These are phyloP conservation scores for Botrylloides violaceus DNA, from an alignment of 23 tunicate species.

Conservation along the genomic window DNA sequence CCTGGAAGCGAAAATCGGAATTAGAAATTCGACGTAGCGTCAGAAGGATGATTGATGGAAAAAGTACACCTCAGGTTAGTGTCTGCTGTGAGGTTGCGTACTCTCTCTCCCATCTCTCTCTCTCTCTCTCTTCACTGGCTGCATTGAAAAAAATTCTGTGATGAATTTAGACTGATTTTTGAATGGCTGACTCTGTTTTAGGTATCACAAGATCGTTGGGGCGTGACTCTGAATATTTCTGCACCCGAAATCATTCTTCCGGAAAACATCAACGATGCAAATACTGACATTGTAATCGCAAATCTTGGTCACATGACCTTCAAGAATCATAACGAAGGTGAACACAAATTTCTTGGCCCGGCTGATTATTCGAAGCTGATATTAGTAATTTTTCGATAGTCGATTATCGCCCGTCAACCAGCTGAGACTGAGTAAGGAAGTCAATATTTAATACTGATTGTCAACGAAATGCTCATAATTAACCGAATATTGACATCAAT, in stretches of 20 bases:
- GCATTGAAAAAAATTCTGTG: too few species aligned
- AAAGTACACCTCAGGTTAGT: conserved; percentile 9
- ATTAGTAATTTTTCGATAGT: not conserved
- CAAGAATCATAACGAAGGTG: conserved; percentile 61
- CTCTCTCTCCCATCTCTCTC: too few species aligned
- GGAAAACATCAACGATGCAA: conserved; percentile 33
- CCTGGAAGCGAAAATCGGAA: conserved; percentile 59
- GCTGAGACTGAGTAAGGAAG: too few species aligned
- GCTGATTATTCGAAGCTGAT: not conserved
- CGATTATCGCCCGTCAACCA: too few species aligned
- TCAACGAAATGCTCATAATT: too few species aligned
- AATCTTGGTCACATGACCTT: conserved; percentile 92
- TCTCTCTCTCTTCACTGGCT: too few species aligned
- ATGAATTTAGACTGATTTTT: too few species aligned
- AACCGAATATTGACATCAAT: too few species aligned
- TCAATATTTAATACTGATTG: too few species aligned
- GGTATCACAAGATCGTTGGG: conserved; percentile 60
- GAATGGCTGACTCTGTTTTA: too few species aligned
- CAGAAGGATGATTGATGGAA: conserved; percentile 59
- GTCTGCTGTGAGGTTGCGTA: not conserved
- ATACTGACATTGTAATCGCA: conserved; percentile 33
- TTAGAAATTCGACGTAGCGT: conserved; percentile 54
- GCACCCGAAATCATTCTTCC: conserved; percentile 87
- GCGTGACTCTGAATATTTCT: conserved; percentile 63
- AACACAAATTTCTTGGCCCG: not conserved